phyloP scores from a whole-genome alignment of 2,888 invertebrate species.

The Hanleya hanleyi region DNA sequence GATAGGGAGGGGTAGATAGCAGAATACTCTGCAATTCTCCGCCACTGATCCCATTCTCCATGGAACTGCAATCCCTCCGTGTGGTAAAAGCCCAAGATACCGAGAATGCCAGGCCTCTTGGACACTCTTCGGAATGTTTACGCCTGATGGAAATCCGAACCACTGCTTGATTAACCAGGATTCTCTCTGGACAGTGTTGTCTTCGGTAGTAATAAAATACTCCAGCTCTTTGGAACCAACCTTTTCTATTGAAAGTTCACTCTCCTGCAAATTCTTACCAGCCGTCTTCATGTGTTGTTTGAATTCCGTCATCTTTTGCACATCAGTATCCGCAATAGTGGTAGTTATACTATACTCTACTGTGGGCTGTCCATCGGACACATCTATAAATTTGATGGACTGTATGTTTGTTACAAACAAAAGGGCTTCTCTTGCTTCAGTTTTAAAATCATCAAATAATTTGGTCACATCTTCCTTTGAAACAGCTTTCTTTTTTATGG shows the following conservation, averaged over 20 bases:
- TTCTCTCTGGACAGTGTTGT: constrained; percentile 16
- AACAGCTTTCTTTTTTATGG: constrained; percentile 45
- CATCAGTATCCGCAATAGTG: neutral
- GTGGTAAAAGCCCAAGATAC: constrained; percentile 48
- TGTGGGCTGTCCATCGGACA: constrained; percentile 27
- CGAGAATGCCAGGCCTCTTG: constrained; percentile 36
- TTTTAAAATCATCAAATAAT: constrained; percentile 47
- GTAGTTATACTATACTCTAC: neutral
- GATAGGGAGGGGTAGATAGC: constrained; percentile 58
- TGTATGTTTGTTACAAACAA: constrained; percentile 62
- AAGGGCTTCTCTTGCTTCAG: constrained; percentile 55
- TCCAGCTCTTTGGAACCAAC: constrained; percentile 9
- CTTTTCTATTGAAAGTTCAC: neutral
- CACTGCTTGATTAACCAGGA: constrained; percentile 56
- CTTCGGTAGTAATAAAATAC: constrained; percentile 17
- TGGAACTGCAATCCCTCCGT: constrained; percentile 50
- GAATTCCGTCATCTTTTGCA: neutral
- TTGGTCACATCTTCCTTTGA: constrained; percentile 30
- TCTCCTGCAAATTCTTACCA: too few relatives aligned
- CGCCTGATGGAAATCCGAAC: constrained; percentile 46
- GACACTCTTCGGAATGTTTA: constrained; percentile 34
- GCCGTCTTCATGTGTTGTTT: too few relatives aligned
- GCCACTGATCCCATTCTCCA: neutral
- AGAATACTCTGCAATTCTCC: constrained; percentile 42
- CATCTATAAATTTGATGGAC: constrained; percentile 43